Base-by-base conservation (phyloP, 2,888 invertebrate genomes). In the Fragum whitleyi region DNA sequence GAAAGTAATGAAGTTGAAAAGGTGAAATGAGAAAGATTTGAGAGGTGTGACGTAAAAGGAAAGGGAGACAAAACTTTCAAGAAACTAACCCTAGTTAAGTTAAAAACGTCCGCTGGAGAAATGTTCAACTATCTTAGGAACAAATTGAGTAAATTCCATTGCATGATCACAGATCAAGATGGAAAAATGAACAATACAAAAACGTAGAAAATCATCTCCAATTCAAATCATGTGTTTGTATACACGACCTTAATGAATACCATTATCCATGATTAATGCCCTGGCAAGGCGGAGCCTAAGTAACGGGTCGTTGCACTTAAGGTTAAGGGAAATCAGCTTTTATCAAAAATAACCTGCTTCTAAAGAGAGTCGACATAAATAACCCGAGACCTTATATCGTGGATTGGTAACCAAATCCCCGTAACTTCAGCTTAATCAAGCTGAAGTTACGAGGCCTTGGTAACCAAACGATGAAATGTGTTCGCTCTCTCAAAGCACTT, bases 191-290 rank as follows among this genome's bases (percentile, higher is more conserved):
- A 36, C 67, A 65, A 67, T 42, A 42, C 19, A 72, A n/a, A 36
- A n/a, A 57, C 23, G 14, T 72, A n/a, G 42, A 32, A 19, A 23
- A 57, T n/a, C 29, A 57, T 59, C 29, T 75, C 23, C 70, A 57
- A 14, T 2, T 21, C 6, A 29, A 39, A 32, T 16, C 72, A 16
- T 71, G 68, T 26, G 57, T 78, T 0, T 29, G 32, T 19, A 32
- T 82, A n/a, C 78, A 82, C 42, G 79, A 79, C 53, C 79, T 67
- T 28, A 68, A 68, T 28, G 82, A 79, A 74, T n/a, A n/a, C n/a
- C n/a, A n/a, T n/a, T n/a, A n/a, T n/a, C n/a, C n/a, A n/a, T n/a
- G n/a, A n/a, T n/a, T n/a, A n/a, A n/a, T n/a, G n/a, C n/a, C n/a
- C n/a, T n/a, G n/a, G n/a, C n/a, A n/a, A n/a, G n/a, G n/a, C n/a